A percentile compares a stretch with the other conserved stretches of the same genome.
These are phyloP conservation scores for Dusona sp. DNA, from an alignment of 2,888 invertebrate species.

Conservation along the genomic window DNA sequence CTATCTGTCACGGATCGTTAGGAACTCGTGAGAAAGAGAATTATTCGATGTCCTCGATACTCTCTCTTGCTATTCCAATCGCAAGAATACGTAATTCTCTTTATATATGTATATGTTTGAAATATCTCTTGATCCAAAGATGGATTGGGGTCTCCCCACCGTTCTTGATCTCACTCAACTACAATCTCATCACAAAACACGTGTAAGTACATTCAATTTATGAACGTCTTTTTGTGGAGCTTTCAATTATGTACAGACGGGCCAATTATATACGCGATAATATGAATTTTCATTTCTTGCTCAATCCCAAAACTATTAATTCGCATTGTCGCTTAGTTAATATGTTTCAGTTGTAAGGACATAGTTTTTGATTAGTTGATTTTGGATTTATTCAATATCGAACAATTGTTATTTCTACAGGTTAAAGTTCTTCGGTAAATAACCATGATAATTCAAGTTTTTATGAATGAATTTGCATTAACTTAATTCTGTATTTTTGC, in stretches of 20 bases:
- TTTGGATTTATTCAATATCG: not conserved
- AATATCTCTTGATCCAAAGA: conserved; percentile 52
- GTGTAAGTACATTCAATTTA: not conserved
- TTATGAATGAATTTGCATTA: too few species aligned
- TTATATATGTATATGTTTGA: conserved; percentile 30
- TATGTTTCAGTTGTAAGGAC: too few species aligned
- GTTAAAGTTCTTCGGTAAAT: not conserved
- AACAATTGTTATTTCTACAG: not conserved
- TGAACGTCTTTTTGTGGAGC: not conserved
- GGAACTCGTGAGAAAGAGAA: conserved; percentile 65
- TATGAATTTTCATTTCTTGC: not conserved
- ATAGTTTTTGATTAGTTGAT: too few species aligned
- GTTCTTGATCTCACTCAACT: conserved; percentile 47
- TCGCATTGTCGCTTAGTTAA: not conserved
- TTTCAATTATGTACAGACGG: not conserved
- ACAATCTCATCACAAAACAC: conserved; percentile 29
- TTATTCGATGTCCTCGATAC: conserved; percentile 67
- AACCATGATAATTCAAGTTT: not conserved
- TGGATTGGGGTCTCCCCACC: conserved; percentile 50
- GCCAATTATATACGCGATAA: not conserved
- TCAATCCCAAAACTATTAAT: not conserved
- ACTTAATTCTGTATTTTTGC: too few species aligned
- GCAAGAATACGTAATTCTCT: conserved; percentile 55
- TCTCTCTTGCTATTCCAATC: conserved; percentile 58
- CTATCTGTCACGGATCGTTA: conserved; percentile 78